Base-by-base conservation (phyloP, 2,113 vertebrate species). In the Seriola dumerili region DNA sequence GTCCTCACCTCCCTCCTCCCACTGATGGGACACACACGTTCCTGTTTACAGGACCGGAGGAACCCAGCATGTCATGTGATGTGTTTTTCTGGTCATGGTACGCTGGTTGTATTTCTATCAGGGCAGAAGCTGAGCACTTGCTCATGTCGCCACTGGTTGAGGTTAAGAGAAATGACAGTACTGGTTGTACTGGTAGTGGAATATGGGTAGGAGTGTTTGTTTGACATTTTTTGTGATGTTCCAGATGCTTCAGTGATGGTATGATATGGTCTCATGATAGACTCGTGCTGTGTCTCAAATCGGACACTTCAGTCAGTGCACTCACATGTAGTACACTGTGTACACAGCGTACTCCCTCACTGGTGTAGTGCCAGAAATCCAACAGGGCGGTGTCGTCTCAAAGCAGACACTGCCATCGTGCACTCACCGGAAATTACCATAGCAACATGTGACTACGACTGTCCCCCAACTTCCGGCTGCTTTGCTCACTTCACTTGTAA, bases 61-160 rank as follows among this genome's bases (percentile, higher is more conserved):
- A 82, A 54, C 40, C n/a, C 46, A 66, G 17, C 67, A 42, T 81
- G 83, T 87, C 79, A 83, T 73, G 69, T 74, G 69, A 50, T n/a
- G 29, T 10, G 36, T 78, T 78, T 73, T 48, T 71, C 42, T 38
- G 57, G 48, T 83, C 77, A 77, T 2, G 81, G 79, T 63, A 29
- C 72, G 73, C 44, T 11, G n/a, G 57, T 67, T 83, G 73, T 23
- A n/a, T 90, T 85, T 84, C 71, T 76, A 80, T 79, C 38, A 65
- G n/a, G 58, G 42, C 13, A 32, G 14, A 3, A 5, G 29, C 16
- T 25, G 25, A 62, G 16, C 16, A 8, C 32, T 9, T 19, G 66
- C 58, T 50, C 16, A 1, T 21, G 9, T 54, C 29, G 34, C 34
- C 34, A 36, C 40, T 8, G 10, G 55, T 38, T 12, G 25, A 25